Evolutionary conservation across 2,113 vertebrate species (phyloP), one percentile per base, ranked within the genome.

Genomic region (Bubo scandiacus): DNA sequence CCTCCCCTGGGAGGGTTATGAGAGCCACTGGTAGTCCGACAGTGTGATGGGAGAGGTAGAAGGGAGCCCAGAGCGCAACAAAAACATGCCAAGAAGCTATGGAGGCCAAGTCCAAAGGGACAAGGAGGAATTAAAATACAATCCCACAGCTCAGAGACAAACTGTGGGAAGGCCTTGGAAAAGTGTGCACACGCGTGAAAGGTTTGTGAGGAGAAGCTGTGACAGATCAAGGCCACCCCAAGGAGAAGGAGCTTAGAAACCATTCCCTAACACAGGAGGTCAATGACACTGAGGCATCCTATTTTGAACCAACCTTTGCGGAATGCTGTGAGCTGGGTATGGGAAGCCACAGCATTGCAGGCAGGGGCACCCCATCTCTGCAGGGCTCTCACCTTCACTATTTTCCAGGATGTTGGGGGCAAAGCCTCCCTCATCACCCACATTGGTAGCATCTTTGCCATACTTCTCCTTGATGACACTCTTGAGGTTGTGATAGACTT

Each of bases 391-490:
- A 99, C 99, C 99, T 98, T 99, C 99, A 7, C 98, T 99, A n/a
- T 99, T 99, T 96, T 99, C 99, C 97, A 99, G 98, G 96, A 99
- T 99, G 62, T 99, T 99, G 18, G 99, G 99, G 47, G 99, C 99
- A 97, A 99, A 99, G 30, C 99, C 99, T 15, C 99, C 99, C 96
- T 99, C 99, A 49, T 99, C 99, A 12, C 99, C 99, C 80, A 99
- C 99, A 16, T 99, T 99, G 85, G 99, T 99, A 57, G 99, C 99
- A 90, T 99, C 99, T 94, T 99, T 99, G 92, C 99, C 99, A 2
- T 99, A 99, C 85, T 99, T 99, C 96, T 99, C 99, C 89, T 99
- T 99, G 97, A 99, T 99, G 93, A 99, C 99, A 0, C 97, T 98
- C 96, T 99, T 99, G 90, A 99, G 98, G 11, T 99, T 99, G 96